These are phyloP conservation scores for Festucalex cinctus DNA, from an alignment of 2,113 vertebrate species.

Conservation along the genomic window DNA sequence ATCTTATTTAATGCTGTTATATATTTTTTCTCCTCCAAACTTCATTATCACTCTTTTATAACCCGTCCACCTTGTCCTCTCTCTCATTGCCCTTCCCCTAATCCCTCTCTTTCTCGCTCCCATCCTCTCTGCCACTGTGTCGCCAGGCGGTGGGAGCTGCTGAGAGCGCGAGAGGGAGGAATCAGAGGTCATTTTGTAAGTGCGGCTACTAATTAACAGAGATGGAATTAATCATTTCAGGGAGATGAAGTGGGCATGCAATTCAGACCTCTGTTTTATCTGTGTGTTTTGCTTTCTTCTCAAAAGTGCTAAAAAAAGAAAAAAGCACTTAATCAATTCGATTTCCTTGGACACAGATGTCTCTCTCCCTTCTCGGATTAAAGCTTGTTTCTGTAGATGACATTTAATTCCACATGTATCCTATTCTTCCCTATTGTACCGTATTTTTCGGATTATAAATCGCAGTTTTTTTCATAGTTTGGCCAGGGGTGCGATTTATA, in stretches of 20 bases:
- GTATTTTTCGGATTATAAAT: no score
- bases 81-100: slow-evolving; percentile 30
- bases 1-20: slow-evolving; percentile 21
- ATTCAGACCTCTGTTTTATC: slow-evolving; percentile 40
- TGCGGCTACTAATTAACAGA: slow-evolving; percentile 64
- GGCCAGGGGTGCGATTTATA: no score
- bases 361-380: slow-evolving; percentile 43
- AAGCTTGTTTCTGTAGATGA: slow-evolving; percentile 55
- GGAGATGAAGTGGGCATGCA: slow-evolving; percentile 39
- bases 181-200: slow-evolving; percentile 64
- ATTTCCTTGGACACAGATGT: slow-evolving; percentile 52
- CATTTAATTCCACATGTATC: slow-evolving; percentile 63
- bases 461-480: no score
- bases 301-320: slow-evolving; percentile 40
- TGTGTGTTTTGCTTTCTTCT: slow-evolving; percentile 32
- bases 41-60: slow-evolving; percentile 38
- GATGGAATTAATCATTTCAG: slow-evolving; percentile 53
- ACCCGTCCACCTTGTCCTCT: slow-evolving; percentile 24
- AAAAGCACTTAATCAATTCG: slow-evolving; percentile 51
- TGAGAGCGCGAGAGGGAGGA: slow-evolving; percentile 26
- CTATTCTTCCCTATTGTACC: slow-evolving; percentile 30
- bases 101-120: slow-evolving; percentile 38
- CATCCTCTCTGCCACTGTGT: slow-evolving; percentile 27
- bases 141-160: slow-evolving; percentile 32
- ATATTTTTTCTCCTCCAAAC: slow-evolving; percentile 22